Percentiles rank a stretch among this genome's conserved stretches.
Evolutionary conservation across 2,888 invertebrate genomes (phyloP).

Genomic region (Hemithea aestivaria): DNA sequence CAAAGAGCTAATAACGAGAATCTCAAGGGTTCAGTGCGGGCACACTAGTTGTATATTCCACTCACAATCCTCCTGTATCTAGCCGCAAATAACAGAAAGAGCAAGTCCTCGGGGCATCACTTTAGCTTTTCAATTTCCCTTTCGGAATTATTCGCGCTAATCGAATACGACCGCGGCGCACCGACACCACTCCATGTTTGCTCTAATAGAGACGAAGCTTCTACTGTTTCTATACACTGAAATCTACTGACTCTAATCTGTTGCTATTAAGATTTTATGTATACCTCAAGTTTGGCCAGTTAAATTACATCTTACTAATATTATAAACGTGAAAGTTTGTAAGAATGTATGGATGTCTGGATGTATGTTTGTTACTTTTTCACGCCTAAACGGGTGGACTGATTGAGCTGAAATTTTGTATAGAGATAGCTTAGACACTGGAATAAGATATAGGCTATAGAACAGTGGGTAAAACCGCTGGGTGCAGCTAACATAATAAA

Average conservation of each 20-base stretch:
- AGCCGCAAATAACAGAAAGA: conserved; percentile 76
- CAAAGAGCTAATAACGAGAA: conserved; percentile 13
- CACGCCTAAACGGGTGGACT: too few relatives aligned
- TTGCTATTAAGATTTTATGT: too few relatives aligned
- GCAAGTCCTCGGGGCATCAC: conserved; percentile 76
- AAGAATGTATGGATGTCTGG: too few relatives aligned
- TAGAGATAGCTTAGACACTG: too few relatives aligned
- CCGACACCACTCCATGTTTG: conserved; percentile 5
- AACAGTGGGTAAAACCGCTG: too few relatives aligned
- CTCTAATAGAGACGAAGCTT: conserved; percentile 5
- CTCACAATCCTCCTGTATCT: conserved; percentile 49
- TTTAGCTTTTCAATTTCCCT: conserved; percentile 79
- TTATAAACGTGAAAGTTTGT: too few relatives aligned
- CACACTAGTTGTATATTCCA: conserved; percentile 63
- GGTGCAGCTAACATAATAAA: too few relatives aligned
- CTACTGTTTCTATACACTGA: background rate
- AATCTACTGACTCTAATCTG: background rate
- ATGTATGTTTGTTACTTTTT: too few relatives aligned
- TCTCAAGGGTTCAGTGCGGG: conserved; percentile 28
- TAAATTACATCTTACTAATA: too few relatives aligned
- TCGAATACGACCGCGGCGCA: conserved; percentile 64
- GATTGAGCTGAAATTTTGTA: too few relatives aligned
- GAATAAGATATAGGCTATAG: too few relatives aligned
- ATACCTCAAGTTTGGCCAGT: too few relatives aligned
- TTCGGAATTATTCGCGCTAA: conserved; percentile 78